phyloP scores from a whole-genome alignment of 2,797 vertebrate genomes.

The Podargus strigoides region DNA sequence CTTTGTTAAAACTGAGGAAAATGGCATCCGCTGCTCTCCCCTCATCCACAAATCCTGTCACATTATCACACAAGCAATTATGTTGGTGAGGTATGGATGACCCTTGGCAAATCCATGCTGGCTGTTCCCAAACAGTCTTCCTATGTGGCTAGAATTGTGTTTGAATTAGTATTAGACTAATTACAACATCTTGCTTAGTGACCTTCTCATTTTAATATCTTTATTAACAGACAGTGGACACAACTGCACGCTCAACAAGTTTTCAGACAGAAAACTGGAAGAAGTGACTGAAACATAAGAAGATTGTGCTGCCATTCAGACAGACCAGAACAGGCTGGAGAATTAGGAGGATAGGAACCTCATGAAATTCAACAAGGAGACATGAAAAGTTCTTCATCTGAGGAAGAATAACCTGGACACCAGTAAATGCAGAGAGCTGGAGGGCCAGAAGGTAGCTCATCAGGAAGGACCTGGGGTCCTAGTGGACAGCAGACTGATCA shows the following conservation, averaged over 20 bases:
- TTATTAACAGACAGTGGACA: background rate
- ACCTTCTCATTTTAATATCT: background rate
- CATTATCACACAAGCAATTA: background rate
- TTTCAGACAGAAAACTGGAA: background rate
- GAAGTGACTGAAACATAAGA: background rate
- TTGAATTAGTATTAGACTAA: background rate
- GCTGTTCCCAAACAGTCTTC: background rate
- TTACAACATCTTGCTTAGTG: background rate
- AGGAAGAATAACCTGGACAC: background rate
- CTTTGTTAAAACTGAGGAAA: background rate
- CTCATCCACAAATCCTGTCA: background rate
- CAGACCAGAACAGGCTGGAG: background rate
- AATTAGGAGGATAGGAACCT: background rate
- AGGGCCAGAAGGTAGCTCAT: background rate
- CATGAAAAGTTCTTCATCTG: background rate
- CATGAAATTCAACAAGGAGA: background rate
- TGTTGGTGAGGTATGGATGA: background rate
- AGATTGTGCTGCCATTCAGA: background rate
- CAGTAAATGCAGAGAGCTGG: background rate
- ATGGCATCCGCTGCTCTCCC: fast-evolving
- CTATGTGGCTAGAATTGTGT: background rate
- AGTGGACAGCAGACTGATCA: background rate
- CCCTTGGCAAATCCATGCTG: background rate
- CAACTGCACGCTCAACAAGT: background rate
- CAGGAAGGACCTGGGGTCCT: background rate